Conservation (phyloP, 2,888 invertebrate genomes). For the Copidosoma aretas region DNA sequence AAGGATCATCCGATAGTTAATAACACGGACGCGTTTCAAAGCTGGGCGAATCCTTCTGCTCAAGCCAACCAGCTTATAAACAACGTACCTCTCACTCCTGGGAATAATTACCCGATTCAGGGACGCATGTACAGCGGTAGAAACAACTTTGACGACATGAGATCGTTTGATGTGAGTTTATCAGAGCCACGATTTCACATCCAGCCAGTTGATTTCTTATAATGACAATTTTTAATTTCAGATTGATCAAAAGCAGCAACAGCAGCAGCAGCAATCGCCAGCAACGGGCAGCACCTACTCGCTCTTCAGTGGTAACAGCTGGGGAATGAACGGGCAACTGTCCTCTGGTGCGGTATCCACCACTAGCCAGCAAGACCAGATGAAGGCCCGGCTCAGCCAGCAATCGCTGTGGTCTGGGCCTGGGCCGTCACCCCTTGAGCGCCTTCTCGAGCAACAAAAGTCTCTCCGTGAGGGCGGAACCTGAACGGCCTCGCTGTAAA, state of each 20-base stretch:
- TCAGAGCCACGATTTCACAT: constrained; percentile 6
- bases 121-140: constrained; percentile 45
- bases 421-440: constrained; percentile 80
- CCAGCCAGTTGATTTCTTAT: too few species aligned
- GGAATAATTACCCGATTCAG: constrained; percentile 49
- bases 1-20: constrained; percentile 44
- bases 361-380: constrained; percentile 45
- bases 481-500: constrained; percentile 49
- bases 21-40: constrained; percentile 49
- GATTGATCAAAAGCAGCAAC: constrained; percentile 59
- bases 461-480: constrained; percentile 66
- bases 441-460: constrained; percentile 81
- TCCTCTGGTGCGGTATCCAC: constrained; percentile 28
- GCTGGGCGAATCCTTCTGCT: constrained; percentile 51
- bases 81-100: constrained; percentile 47
- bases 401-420: constrained; percentile 81
- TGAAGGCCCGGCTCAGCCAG: constrained; percentile 54
- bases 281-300: constrained; percentile 65
- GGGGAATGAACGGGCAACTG: constrained; percentile 36
- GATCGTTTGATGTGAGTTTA: constrained; percentile 50
- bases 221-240: constrained; percentile 43
- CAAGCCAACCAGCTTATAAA: constrained; percentile 43
- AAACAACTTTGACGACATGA: constrained; percentile 51
- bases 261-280: constrained; percentile 54
- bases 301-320: constrained; percentile 64